Base-by-base conservation (phyloP, 2,888 invertebrate species). In the Antitype chi region DNA sequence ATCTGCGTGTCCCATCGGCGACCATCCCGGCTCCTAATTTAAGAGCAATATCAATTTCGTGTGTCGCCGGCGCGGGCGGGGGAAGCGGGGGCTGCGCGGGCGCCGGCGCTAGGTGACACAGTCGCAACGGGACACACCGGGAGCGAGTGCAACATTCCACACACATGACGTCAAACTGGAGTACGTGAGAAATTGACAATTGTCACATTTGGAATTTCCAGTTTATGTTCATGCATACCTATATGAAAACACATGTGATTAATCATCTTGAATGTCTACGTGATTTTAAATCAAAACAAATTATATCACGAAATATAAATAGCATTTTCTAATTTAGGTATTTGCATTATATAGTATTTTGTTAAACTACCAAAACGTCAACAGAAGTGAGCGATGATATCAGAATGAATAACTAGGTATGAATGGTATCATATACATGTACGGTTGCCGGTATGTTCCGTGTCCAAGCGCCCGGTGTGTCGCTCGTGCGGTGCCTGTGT, bases 401-500 rank as follows among this genome's bases (percentile, higher is more conserved):
- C 17, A n/a, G 8, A 23, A 23, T 11, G 1, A n/a, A n/a, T 15
- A 64, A 6, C 49, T 43, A 47, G 13, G 17, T 32, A 23, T 3
- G 5, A 43, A 23, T 11, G 7, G 49, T 49, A n/a, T 38, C 15
- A 15, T 17, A 20, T 7, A 7, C 13, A 15, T 15, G 17, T 28
- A 9, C 38, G 25, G 49, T 7, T 49, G 28, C 3, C 52, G 17
- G 2, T 2, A 3, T 11, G 55, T 38, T 15, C 15, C 15, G 23
- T 2, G 64, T 20, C 25, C 47, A 52, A 20, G 66, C 49, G 73
- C 81, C 23, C 83, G 38, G 84, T 76, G 76, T 80, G 89, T 85
- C 77, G 89, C 88, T 87, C 87, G 90, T 72, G 78, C 76, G 82
- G 75, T 81, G 80, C 91, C 91, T 95, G 89, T 93, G 93, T 95